Conservation (phyloP, 1,140 invertebrate species). For the Solenopsis invicta region DNA sequence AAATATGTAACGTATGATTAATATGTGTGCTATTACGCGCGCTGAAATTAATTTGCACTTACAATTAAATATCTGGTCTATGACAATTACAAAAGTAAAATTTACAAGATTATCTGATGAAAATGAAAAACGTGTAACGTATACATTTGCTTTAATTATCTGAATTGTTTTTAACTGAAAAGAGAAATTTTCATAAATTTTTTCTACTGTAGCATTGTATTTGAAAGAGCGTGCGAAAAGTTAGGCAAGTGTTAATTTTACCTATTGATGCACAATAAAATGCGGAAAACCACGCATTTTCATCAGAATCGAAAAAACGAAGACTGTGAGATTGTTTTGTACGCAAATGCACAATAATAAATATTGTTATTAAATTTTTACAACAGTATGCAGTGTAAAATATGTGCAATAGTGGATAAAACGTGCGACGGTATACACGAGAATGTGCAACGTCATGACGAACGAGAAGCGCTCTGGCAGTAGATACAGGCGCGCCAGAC, state of each 20-base stretch:
- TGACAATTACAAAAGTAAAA: neutral
- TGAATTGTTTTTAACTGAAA: neutral
- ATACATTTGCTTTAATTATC: slow-evolving; percentile 11
- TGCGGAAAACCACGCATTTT: neutral
- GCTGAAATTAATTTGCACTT: slow-evolving; percentile 11
- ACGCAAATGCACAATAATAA: neutral
- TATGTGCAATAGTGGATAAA: neutral
- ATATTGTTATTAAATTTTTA: slow-evolving; percentile 2
- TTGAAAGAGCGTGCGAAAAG: neutral
- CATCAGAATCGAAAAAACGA: neutral
- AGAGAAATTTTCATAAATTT: neutral
- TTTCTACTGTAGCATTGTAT: neutral
- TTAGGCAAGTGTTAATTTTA: neutral
- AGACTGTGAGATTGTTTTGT: neutral
- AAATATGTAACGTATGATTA: slow-evolving; percentile 23
- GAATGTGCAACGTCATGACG: slow-evolving; percentile 21
- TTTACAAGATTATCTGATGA: neutral
- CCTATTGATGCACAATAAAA: neutral
- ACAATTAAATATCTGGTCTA: neutral
- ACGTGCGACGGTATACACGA: neutral
- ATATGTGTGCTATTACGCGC: neutral
- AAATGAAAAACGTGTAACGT: neutral
- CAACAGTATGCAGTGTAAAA: neutral
- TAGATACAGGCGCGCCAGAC: slow-evolving; percentile 34
- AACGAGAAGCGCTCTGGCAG: neutral